Evolutionary conservation across 2,888 invertebrate species (phyloP), one percentile per base, ranked within the genome.

Genomic region (Eupithecia exiguata): DNA sequence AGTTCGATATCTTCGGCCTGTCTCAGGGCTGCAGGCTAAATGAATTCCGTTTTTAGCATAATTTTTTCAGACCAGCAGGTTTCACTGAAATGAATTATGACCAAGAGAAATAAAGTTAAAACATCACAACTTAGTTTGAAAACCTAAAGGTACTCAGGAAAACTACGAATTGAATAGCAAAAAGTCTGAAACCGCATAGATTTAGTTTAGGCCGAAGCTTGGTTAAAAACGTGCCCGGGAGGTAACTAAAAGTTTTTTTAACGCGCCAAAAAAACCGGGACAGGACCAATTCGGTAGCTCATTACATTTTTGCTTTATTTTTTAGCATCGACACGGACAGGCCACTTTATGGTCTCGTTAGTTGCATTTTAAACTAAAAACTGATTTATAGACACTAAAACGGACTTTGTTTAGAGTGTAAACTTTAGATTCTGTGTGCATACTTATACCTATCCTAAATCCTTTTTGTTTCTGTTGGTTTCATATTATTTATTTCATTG

Each of bases 241-340:
- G 35, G 40, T 43, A 21, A 1, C 66, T 7, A 66, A 40, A 40
- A 43, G 30, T 25, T 83, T 88, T 88, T 90, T 89, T 89, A 85
- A 78, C 77, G 67, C 74, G 77, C 80, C 82, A 89, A 89, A 88
- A 86, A 81, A 72, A 63, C 21, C 4, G 77, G 79, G 86, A 86
- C 87, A 85, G 79, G 84, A 83, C 87, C 84, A 85, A 87, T 89
- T 89, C 92, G 87, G 92, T 91, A 92, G 92, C 92, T 78, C 79
- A 81, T 85, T 87, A 85, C 78, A 83, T 84, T 88, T 88, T 90
- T 89, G 84, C 81, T 90, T 90, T 91, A 85, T 91, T 91, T 91
- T 92, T 91, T 91, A 78, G 84, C 82, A 85, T 81, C 83, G 81
- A 86, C 81, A 84, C 80, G 83, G 82, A 83, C 82, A 84, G 86